Base-by-base conservation (phyloP, 2,797 vertebrate genomes). In the Hephaestus fuliginosus region DNA sequence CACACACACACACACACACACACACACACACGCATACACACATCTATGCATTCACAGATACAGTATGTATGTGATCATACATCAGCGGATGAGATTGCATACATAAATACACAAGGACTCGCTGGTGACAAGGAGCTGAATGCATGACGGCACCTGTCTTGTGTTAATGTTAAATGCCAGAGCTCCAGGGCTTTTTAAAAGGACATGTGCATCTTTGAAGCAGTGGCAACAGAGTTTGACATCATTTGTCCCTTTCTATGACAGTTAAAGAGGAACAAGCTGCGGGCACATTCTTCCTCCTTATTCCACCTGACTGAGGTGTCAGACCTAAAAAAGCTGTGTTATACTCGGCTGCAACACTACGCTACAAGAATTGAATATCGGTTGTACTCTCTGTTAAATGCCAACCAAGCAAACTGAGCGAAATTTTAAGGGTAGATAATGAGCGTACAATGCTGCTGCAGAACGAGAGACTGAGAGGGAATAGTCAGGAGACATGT, bases 241-340 rank as follows among this genome's bases (percentile, higher is more conserved):
- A 92, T 92, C 86, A 91, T 92, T 92, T 93, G 91, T 93, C 89
- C 89, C 84, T 82, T 86, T 90, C 78, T 86, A 75, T 93, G 93
- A 92, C 92, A 91, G 87, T 87, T 87, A 91, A 90, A 90, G 86
- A 92, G 90, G 87, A 92, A 84, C 80, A 73, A 28, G 78, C 84
- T 73, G 74, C 25, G 14, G 85, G 80, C 75, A 78, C 73, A 84
- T 84, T 83, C 81, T 28, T 82, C 71, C 81, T 83, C 71, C 79
- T 82, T 81, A 72, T 72, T 86, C 83, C 85, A 84, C 80, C 88
- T 84, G 84, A 84, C 84, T 81, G 80, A 85, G 72, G 86, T 82
- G 88, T 90, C 87, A 80, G 43, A 51, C 60, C 46, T 69, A 36
- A 82, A 82, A 86, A 76, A 84, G 55, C 82, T 52, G 30, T 74